Evolutionary conservation across 2,888 invertebrate genomes (phyloP), one percentile per base, ranked within the genome.

Genomic region (Stenotaenia linearis): DNA sequence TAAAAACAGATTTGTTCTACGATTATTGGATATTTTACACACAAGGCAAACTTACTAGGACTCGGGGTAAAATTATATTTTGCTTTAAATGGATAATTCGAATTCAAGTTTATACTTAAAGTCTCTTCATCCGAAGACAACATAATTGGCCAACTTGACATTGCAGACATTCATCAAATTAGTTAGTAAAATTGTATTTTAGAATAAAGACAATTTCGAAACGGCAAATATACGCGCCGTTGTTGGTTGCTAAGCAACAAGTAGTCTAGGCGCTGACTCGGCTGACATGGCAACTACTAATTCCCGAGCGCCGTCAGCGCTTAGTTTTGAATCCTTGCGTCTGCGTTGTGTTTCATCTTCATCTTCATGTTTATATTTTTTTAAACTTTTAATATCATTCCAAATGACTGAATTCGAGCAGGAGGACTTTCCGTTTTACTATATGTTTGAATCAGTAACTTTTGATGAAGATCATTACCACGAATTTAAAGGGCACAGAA

Each of bases 401-500:
- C 7, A 69, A 12, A 69, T 69, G 69, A 28, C 15, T 25, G 69
- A 69, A 12, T 69, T 15, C 10, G 4, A 15, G 6, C 25, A 3
- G 12, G 69, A 69, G 15, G 25, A 69, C 15, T 69, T 25, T 28
- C 69, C 69, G 0, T 69, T 28, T 28, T 69, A 69, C 25, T 15
- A 4, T 0, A 69, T 69, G 69, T 69, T 18, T 4, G 75, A 75
- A 35, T 10, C 18, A 1, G 75, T 35, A 15, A 10, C 75, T 1
- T 35, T 75, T n/a, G 77, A 77, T 3, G 77, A 77, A 45, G 77
- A 37, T 40, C 12, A 40, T 28, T 23, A 25, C 23, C n/a, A 37
- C n/a, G 77, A 77, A 28, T 45, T 77, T 12, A 77, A 77, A 77
- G 77, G 77, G 10, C 77, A 77, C 45, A 37, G 77, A 28, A 77